These are phyloP conservation scores for Tribolium freemani DNA, from an alignment of 2,888 invertebrate genomes.

Conservation along the genomic window DNA sequence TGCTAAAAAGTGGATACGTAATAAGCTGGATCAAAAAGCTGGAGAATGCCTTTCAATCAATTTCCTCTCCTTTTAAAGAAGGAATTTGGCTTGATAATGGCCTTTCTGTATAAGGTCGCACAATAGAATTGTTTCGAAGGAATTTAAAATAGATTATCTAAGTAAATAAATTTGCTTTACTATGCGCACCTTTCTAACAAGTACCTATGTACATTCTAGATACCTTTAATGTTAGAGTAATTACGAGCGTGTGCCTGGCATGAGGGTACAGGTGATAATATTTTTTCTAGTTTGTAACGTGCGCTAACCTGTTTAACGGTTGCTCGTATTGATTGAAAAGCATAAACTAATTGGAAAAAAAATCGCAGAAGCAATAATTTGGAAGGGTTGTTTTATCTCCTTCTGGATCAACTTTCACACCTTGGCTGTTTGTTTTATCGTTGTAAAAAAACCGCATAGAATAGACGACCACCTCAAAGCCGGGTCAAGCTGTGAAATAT, in stretches of 20 bases:
- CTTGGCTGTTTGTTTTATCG: slow-evolving; percentile 5
- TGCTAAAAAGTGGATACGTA: slow-evolving; percentile 2
- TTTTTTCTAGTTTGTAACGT: slow-evolving; percentile 51
- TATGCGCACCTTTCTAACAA: slow-evolving; percentile 38
- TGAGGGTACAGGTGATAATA: slow-evolving; percentile 63
- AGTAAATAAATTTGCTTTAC: slow-evolving; percentile 24
- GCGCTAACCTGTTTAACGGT: slow-evolving; percentile 38
- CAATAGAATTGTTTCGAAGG: slow-evolving; percentile 19
- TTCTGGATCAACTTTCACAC: slow-evolving; percentile 22
- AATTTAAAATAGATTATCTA: not conserved
- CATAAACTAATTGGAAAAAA: not conserved
- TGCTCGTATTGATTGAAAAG: slow-evolving; percentile 36
- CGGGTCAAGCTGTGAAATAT: slow-evolving; percentile 61
- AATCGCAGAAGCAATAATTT: not conserved
- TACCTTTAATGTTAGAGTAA: slow-evolving; percentile 58
- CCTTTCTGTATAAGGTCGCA: slow-evolving; percentile 10
- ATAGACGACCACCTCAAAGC: slow-evolving; percentile 60
- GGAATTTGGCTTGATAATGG: slow-evolving; percentile 9
- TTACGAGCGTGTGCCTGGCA: slow-evolving; percentile 59
- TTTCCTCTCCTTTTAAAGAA: slow-evolving; percentile 11
- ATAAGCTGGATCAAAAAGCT: not conserved
- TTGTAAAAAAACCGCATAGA: slow-evolving; percentile 57
- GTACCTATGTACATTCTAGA: slow-evolving; percentile 48
- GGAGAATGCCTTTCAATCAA: not conserved
- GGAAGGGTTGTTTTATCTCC: not conserved